Conservation (phyloP, 2,113 vertebrate genomes). For the Callopanchax toddi region DNA sequence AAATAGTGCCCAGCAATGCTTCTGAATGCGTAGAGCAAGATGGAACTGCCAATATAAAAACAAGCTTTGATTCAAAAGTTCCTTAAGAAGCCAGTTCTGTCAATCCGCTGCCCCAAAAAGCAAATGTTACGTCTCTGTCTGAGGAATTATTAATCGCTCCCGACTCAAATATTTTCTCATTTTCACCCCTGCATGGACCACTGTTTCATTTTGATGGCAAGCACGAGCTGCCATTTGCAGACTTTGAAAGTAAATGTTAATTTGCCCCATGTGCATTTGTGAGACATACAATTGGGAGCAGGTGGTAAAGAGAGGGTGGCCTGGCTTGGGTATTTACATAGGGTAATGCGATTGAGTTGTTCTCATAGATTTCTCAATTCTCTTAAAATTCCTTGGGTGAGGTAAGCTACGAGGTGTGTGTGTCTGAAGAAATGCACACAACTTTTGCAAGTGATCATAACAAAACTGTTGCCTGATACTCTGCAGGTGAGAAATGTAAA, state of each 20-base stretch:
- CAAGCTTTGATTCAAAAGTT: slow-evolving; percentile 53
- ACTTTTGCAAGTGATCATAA: slow-evolving; percentile 31
- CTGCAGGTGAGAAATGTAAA: slow-evolving; percentile 23
- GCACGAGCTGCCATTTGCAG: slow-evolving; percentile 81
- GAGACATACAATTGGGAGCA: slow-evolving; percentile 63
- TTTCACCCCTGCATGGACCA: slow-evolving; percentile 40
- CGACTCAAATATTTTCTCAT: slow-evolving; percentile 72
- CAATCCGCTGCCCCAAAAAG: slow-evolving; percentile 62
- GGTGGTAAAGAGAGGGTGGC: slow-evolving; percentile 53
- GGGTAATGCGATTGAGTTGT: slow-evolving; percentile 82
- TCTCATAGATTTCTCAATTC: slow-evolving; percentile 69
- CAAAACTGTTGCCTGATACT: slow-evolving; percentile 43
- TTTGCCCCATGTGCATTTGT: slow-evolving; percentile 72
- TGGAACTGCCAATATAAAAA: slow-evolving; percentile 41
- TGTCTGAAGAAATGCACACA: not conserved
- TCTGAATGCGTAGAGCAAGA: slow-evolving; percentile 24
- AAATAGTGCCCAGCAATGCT: slow-evolving; percentile 16
- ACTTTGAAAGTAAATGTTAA: slow-evolving; percentile 81
- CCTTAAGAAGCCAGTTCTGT: slow-evolving; percentile 49
- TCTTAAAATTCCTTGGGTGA: slow-evolving; percentile 47
- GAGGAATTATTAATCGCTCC: slow-evolving; percentile 70
- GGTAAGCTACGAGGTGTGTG: slow-evolving; percentile 20
- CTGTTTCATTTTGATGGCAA: slow-evolving; percentile 75
- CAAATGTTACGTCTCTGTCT: slow-evolving; percentile 77
- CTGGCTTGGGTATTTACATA: slow-evolving; percentile 78